Evolutionary conservation across 2,113 vertebrate species (phyloP).

Genomic region (Scomber japonicus): DNA sequence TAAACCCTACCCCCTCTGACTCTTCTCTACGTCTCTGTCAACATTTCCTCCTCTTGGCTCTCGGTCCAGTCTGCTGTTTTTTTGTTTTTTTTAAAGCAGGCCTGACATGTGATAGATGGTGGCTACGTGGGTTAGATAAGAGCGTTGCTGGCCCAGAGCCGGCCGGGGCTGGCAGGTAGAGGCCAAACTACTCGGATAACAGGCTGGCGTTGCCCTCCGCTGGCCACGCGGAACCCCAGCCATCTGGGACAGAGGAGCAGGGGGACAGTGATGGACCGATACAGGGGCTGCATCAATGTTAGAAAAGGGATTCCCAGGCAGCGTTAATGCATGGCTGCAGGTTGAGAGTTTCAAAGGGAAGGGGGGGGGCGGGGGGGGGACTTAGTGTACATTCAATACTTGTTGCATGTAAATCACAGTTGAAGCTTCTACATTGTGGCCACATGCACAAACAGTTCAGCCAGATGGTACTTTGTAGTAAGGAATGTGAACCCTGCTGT

Average conservation of each 20-base stretch:
- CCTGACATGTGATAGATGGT: slow-evolving; percentile 6
- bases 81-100: neutral
- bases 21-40: neutral
- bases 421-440: slow-evolving; percentile 7
- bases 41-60: neutral
- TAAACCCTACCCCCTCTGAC: neutral
- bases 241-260: slow-evolving; percentile 78
- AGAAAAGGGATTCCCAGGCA: slow-evolving; percentile 2
- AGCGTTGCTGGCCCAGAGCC: neutral
- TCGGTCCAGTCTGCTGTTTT: neutral
- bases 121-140: slow-evolving; percentile 27
- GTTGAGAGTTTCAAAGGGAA: slow-evolving; percentile 12
- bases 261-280: slow-evolving; percentile 61
- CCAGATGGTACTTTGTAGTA: slow-evolving; percentile 43
- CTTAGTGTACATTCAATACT: slow-evolving; percentile 34
- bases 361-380: slow-evolving; percentile 9
- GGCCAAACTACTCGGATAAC: slow-evolving; percentile 67
- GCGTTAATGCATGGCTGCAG: slow-evolving; percentile 40
- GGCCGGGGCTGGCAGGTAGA: slow-evolving; percentile 41
- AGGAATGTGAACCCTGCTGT: slow-evolving; percentile 27
- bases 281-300: neutral
- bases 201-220: slow-evolving; percentile 48
- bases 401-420: slow-evolving; percentile 42
- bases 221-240: slow-evolving; percentile 82
- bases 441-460: slow-evolving; percentile 13